Base-by-base conservation (phyloP, 2,888 invertebrate genomes). In the Hymenopus coronatus region DNA sequence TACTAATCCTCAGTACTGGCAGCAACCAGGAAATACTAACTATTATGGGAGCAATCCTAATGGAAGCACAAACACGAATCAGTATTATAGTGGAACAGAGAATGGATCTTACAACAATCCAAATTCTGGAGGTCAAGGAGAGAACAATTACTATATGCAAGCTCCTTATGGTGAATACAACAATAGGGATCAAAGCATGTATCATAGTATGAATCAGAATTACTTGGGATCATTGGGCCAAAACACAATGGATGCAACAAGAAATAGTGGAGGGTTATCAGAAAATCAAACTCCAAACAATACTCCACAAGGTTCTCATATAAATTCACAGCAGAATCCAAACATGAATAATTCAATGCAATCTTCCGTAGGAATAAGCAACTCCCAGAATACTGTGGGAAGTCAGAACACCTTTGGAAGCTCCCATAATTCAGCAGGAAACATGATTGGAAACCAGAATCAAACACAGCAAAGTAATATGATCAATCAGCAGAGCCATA, bases 71-170 rank as follows among this genome's bases (percentile, higher is more conserved):
- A 88, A 85, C 28, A 9, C 86, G 83, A 86, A 86, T 88, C 89
- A 89, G 85, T 89, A 88, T 89, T 89, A 89, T 86, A 54, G 88
- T 54, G 85, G 85, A n/a, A 85, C 40, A 54, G 88, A 30, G 20
- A 40, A 20, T 85, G 40, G 88, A 27, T 70, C 83, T 14, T 89
- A 89, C 81, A 84, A 82, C n/a, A 84, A 54, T 82, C 28, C 82
- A 84, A 85, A 82, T 30, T 30, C 28, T 88, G 87, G 83, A 30
- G 87, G 70, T 20, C 82, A 82, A 82, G 82, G 83, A 27, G 81
- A 83, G 8, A 85, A 83, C 40, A 82, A 82, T n/a, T 89, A 89
- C 54, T 89, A 89, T 12, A 84, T 89, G 87, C 83, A 70, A 25
- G 70, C 70, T 84, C 54, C 84, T 8, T 88, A 81, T 85, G 85